Evolutionary conservation across 2,888 invertebrate genomes (phyloP).

Genomic region (Latrodectus elegans): DNA sequence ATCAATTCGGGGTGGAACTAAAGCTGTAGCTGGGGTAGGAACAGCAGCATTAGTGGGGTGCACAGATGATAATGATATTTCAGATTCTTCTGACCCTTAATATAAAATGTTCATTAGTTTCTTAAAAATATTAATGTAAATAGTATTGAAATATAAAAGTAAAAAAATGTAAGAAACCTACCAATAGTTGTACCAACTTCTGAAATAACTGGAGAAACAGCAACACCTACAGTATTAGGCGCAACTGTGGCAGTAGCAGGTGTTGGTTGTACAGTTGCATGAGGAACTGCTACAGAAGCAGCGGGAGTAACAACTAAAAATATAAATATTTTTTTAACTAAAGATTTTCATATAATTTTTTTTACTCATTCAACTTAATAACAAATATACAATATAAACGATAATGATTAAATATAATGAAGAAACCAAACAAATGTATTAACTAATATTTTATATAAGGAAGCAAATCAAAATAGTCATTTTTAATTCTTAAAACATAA

Average conservation of each 20-base stretch:
- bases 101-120: not conserved
- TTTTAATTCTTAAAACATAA: too few species aligned
- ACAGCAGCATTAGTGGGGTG: slow-evolving; percentile 24
- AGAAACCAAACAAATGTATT: too few species aligned
- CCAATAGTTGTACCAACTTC: slow-evolving; percentile 44
- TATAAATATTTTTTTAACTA: not conserved
- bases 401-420: too few species aligned
- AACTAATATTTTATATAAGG: too few species aligned
- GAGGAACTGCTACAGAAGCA: slow-evolving; percentile 58
- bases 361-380: too few species aligned
- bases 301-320: slow-evolving; percentile 33
- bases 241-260: slow-evolving; percentile 70
- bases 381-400: too few species aligned
- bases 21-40: slow-evolving; percentile 37
- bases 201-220: slow-evolving; percentile 63
- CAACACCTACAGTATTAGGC: slow-evolving; percentile 69
- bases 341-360: too few species aligned
- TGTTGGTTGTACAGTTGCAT: slow-evolving; percentile 70
- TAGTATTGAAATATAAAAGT: not conserved
- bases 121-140: not conserved
- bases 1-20: slow-evolving; percentile 63
- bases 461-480: too few species aligned
- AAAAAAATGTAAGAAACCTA: not conserved
- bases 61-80: slow-evolving; percentile 4
- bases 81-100: slow-evolving; percentile 27